Conservation (phyloP, 37 sponge, comb jelly and placozoan genomes). For the Petrosia ficiformis region DNA sequence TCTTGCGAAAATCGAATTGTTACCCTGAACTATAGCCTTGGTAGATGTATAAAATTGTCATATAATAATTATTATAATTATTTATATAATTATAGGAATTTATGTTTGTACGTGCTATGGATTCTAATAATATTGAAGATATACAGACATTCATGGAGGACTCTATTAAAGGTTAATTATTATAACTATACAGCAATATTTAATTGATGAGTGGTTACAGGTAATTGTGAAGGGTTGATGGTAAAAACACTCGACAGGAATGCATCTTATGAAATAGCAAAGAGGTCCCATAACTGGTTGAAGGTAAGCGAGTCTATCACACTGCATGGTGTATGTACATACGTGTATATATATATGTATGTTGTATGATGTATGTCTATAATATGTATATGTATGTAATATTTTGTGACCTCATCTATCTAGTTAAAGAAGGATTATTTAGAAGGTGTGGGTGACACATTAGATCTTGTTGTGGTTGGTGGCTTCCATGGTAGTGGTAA, state of each 20-base stretch:
- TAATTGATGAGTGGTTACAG: conserved; percentile 15
- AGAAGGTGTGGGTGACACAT: conserved; percentile 94
- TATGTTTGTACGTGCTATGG: conserved; percentile 72
- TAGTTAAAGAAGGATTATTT: conserved; percentile 98
- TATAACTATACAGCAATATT: not conserved
- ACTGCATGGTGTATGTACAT: too few relatives aligned
- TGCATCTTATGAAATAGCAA: conserved; percentile 97
- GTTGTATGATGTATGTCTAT: too few relatives aligned
- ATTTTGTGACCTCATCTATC: not conserved
- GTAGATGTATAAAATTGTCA: not conserved
- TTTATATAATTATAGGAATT: conserved; percentile 68
- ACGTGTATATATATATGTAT: too few relatives aligned
- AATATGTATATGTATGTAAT: not conserved
- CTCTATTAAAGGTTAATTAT: conserved; percentile 92
- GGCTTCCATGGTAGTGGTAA: conserved; percentile 95
- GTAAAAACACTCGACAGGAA: conserved; percentile 91
- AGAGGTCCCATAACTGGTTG: conserved; percentile 96
- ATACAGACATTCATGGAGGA: conserved; percentile 91
- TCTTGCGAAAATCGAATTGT: not conserved
- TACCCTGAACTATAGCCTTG: not conserved
- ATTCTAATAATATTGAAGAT: conserved; percentile 68
- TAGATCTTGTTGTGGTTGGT: conserved; percentile 95
- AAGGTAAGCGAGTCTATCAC: too few relatives aligned
- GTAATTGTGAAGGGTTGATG: conserved; percentile 99
- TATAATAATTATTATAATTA: not conserved